These are phyloP conservation scores for Pristionchus entomophagus DNA, from an alignment of 2,888 invertebrate species.

Conservation along the genomic window DNA sequence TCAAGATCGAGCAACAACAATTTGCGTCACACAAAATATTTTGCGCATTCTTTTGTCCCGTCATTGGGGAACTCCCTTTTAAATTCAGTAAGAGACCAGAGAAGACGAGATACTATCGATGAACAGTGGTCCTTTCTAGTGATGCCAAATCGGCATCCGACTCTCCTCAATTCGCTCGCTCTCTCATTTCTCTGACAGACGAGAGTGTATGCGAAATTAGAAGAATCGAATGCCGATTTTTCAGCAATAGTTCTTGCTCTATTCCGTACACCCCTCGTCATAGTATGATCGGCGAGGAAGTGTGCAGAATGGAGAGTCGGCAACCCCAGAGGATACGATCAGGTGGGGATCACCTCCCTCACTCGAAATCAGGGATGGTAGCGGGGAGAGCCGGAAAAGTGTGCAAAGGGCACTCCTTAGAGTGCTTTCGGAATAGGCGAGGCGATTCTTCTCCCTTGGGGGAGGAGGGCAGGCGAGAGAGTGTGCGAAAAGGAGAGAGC, in stretches of 20 bases:
- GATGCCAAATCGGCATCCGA: no score
- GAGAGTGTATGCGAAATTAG: no score
- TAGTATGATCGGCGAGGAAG: background rate
- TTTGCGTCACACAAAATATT: background rate
- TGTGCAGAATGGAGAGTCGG: background rate
- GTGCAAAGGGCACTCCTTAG: background rate
- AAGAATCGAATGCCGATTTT: no score
- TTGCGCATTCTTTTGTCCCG: no score
- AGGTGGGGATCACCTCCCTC: background rate
- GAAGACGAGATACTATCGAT: no score
- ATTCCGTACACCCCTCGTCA: no score
- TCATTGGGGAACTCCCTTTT: no score
- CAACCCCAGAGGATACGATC: background rate
- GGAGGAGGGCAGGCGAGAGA: background rate
- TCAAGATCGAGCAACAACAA: background rate
- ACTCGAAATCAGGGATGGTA: background rate
- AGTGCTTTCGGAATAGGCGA: background rate
- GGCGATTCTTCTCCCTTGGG: background rate
- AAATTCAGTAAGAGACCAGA: no score
- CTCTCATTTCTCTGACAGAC: no score
- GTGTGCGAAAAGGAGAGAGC: slow-evolving; percentile 5
- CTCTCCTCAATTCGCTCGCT: no score
- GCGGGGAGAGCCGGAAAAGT: background rate
- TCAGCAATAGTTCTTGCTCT: no score
- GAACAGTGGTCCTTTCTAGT: no score